Percentiles rank a stretch among this genome's conserved stretches.
phyloP scores from a whole-genome alignment of 1,140 invertebrate species.

The Ceratina japonica region DNA sequence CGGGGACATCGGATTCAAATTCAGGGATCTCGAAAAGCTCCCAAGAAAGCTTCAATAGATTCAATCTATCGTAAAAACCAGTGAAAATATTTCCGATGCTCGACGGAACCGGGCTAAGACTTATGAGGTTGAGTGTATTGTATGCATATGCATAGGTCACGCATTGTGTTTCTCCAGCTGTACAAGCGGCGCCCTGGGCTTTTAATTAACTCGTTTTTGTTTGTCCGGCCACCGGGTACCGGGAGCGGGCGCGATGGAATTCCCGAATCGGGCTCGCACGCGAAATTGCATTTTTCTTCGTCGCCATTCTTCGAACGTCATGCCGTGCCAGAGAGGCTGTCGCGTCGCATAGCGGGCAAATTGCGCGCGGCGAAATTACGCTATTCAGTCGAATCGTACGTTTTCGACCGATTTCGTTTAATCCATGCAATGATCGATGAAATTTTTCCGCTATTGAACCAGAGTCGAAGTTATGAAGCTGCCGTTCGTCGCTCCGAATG shows the following conservation, averaged over 20 bases:
- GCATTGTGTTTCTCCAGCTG: conserved; percentile 1
- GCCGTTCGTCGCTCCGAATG: no score
- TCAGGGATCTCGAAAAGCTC: no score
- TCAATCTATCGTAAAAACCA: no score
- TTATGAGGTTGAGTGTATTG: no score
- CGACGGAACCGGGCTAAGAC: no score
- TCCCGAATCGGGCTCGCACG: conserved; percentile 23
- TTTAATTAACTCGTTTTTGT: conserved; percentile 51
- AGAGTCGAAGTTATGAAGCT: no score
- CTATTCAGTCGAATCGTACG: not conserved
- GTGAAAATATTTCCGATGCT: no score
- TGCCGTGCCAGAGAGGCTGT: not conserved
- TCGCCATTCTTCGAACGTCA: conserved; percentile 27
- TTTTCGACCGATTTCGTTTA: no score
- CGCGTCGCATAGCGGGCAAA: not conserved
- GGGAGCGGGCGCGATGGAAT: conserved; percentile 11
- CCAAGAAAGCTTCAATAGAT: no score
- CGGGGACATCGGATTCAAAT: no score
- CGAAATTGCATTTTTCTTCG: conserved; percentile 50
- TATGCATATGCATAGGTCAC: conserved; percentile 56
- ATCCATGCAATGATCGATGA: no score
- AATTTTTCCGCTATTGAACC: no score
- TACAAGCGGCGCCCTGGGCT: not conserved
- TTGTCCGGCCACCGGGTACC: conserved; percentile 7
- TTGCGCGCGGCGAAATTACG: not conserved